Base-by-base conservation (phyloP, 2,888 invertebrate species). In the Cheilosia grossa region DNA sequence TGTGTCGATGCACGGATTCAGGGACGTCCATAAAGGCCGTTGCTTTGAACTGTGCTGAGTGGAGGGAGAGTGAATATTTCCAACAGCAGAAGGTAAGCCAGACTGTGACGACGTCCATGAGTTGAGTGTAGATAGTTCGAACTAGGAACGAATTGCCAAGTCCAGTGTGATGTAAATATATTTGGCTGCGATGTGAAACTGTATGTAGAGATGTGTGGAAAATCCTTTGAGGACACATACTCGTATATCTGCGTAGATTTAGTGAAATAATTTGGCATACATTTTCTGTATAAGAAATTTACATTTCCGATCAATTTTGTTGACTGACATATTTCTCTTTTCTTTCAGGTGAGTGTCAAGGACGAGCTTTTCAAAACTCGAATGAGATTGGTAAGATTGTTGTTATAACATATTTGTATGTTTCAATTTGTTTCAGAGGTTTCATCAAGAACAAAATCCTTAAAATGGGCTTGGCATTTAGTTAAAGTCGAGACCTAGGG, bases 1-100 rank as follows among this genome's bases (percentile, higher is more conserved):
- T 88, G 86, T 87, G 88, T 87, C 88, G 87, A 73, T 86, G 88
- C 73, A 88, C 88, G 74, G 53, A 79, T 87, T 88, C 88, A 88
- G 87, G 88, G 88, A 87, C 87, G 64, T 82, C 64, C 73, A 80
- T 69, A 81, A 85, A 85, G 85, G 85, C 70, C 81, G 40, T 54
- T 21, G 75, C 21, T 51, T 80, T 75, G 58, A 79, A 63, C 64
- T 82, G 69, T 69, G 75, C 42, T 44, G 44, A 24, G 47, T 53
- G 47, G 40, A 9, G 54, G 49, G 63, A 81, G 75, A 49, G 66
- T 77, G 69, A 40, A 70, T 81, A 49, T 56, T 70, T 77, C 59
- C 19, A 72, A 6, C 17, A 47, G 19, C 51, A 70, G 64, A 69
- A 70, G 58, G 72, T 61, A 77, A 33, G 42, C 56, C 73, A 85